phyloP scores from a whole-genome alignment of 2,113 vertebrate genomes.

The Mus spicilegus region DNA sequence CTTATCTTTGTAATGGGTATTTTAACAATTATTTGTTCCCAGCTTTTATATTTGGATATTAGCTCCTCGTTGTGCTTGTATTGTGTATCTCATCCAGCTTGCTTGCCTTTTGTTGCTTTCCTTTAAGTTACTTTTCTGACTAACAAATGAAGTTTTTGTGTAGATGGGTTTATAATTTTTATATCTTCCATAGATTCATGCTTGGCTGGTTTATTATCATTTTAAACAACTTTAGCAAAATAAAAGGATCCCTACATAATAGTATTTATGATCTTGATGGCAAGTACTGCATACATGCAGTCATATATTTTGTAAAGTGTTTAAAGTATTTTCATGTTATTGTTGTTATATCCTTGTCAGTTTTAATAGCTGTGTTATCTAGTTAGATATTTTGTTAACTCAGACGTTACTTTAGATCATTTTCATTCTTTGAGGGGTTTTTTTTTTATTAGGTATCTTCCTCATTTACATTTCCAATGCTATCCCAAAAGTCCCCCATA shows the following conservation, averaged over 20 bases:
- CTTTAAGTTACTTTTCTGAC: constrained; percentile 14
- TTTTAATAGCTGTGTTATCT: constrained; percentile 29
- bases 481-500: too few species aligned
- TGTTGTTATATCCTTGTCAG: not conserved
- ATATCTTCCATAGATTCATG: constrained; percentile 28
- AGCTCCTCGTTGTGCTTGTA: not conserved
- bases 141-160: constrained; percentile 6
- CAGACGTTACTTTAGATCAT: not conserved
- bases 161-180: constrained; percentile 25
- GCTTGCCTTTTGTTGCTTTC: constrained; percentile 48
- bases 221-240: constrained; percentile 19
- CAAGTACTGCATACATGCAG: not conserved
- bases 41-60: constrained; percentile 20
- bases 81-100: not conserved
- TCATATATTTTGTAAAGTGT: constrained; percentile 1
- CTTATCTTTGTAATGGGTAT: not conserved
- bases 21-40: not conserved
- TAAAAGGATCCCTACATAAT: not conserved
- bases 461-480: too few species aligned
- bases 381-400: not conserved
- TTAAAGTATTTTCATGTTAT: constrained; percentile 40
- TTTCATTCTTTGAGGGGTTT: constrained; percentile 14
- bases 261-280: not conserved
- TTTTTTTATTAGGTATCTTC: too few species aligned
- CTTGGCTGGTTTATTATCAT: constrained; percentile 10